Percentiles rank a stretch among this genome's conserved stretches.
These are phyloP conservation scores for Emys orbicularis DNA, from an alignment of 2,797 vertebrate species.

Conservation along the genomic window DNA sequence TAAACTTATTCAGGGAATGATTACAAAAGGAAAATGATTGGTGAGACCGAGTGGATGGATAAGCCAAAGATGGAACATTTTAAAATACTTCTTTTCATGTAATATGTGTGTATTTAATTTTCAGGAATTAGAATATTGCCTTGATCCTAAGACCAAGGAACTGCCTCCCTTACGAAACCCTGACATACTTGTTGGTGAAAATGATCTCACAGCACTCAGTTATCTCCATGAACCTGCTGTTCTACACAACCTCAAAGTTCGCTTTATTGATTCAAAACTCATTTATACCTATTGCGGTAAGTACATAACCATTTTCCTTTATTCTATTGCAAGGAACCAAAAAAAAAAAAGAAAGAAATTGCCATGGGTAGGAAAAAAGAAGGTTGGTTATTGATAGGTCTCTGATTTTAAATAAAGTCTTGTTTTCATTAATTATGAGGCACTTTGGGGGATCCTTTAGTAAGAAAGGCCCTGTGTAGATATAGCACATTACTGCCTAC, in stretches of 20 bases:
- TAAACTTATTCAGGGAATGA: neutral
- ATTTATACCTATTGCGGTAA: slow-evolving; percentile 99
- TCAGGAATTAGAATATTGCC: slow-evolving; percentile 89
- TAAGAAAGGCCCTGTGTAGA: accelerated
- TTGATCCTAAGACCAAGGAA: slow-evolving; percentile 93
- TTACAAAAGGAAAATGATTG: neutral
- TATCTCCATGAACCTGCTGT: slow-evolving; percentile 98
- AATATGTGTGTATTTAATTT: neutral
- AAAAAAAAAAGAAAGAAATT: neutral
- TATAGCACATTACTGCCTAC: neutral
- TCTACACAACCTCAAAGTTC: slow-evolving; percentile 97
- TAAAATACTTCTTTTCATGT: neutral
- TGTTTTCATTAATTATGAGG: neutral
- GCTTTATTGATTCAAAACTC: slow-evolving; percentile 97
- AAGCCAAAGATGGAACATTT: neutral
- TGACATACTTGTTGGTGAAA: slow-evolving; percentile 98
- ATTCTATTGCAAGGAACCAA: neutral
- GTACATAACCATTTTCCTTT: slow-evolving; percentile 27
- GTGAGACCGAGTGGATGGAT: neutral
- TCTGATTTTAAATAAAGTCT: neutral
- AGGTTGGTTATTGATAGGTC: neutral
- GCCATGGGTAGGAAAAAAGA: neutral
- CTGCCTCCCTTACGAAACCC: slow-evolving; percentile 96
- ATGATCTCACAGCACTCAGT: slow-evolving; percentile 98
- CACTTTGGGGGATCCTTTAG: accelerated